phyloP scores from a whole-genome alignment of 2,888 invertebrate genomes.

The Agonopterix arenella region DNA sequence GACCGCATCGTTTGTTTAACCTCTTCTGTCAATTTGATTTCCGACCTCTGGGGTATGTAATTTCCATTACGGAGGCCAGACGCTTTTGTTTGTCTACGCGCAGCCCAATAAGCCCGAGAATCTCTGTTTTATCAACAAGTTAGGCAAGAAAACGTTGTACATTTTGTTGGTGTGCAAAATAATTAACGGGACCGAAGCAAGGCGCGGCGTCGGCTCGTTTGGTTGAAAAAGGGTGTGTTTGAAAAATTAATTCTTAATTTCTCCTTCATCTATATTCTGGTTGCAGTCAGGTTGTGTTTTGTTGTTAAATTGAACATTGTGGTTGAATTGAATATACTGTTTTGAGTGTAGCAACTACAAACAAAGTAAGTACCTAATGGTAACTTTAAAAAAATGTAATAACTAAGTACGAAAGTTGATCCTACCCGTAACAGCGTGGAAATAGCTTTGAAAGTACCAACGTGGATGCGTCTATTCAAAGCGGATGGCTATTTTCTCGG shows the following conservation, averaged over 20 bases:
- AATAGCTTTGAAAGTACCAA: not conserved
- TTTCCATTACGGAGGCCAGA: slow-evolving; percentile 68
- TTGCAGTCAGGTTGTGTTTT: not conserved
- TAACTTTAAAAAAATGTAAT: too few species aligned
- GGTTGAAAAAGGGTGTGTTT: too few species aligned
- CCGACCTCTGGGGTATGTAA: slow-evolving; percentile 72
- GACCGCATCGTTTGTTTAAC: slow-evolving; percentile 75
- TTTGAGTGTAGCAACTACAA: too few species aligned
- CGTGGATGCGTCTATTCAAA: slow-evolving; percentile 22
- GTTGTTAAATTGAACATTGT: too few species aligned
- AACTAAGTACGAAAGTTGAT: too few species aligned
- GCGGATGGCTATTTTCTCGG: slow-evolving; percentile 36
- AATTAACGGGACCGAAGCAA: too few species aligned
- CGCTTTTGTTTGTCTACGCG: slow-evolving; percentile 61
- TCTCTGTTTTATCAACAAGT: slow-evolving; percentile 42
- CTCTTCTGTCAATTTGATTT: slow-evolving; percentile 76
- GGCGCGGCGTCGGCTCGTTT: too few species aligned
- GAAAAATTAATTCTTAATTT: too few species aligned
- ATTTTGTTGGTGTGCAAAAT: too few species aligned
- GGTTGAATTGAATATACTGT: too few species aligned
- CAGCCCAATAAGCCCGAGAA: slow-evolving; percentile 50
- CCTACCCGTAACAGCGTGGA: too few species aligned
- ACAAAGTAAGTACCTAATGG: too few species aligned
- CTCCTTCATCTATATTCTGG: not conserved
- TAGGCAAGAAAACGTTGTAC: slow-evolving; percentile 1